These are phyloP conservation scores for Scaptodrosophila lebanonensis DNA, from an alignment of 1,140 invertebrate species.

Conservation along the genomic window DNA sequence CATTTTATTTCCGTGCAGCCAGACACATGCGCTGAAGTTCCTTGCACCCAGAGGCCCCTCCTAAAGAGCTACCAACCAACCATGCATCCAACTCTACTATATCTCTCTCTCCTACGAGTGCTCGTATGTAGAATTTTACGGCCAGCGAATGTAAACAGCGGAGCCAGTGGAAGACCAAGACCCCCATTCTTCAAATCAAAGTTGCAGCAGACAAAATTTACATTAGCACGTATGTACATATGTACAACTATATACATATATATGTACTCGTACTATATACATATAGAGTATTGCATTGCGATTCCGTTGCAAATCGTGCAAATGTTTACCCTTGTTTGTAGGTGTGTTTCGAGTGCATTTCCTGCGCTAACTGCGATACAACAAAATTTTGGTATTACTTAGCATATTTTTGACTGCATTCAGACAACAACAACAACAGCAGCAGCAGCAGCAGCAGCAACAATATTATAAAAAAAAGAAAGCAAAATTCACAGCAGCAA, in stretches of 20 bases:
- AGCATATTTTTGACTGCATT: conserved; percentile 59
- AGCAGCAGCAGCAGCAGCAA: conserved; percentile 14
- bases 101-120: too few relatives aligned
- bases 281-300: conserved; percentile 27
- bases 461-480: conserved; percentile 53
- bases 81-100: too few relatives aligned
- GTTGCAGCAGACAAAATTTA: too few relatives aligned
- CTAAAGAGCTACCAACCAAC: too few relatives aligned
- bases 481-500: conserved; percentile 40
- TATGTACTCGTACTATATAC: too few relatives aligned
- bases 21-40: too few relatives aligned
- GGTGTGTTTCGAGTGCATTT: conserved; percentile 42
- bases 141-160: too few relatives aligned
- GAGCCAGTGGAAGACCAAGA: too few relatives aligned
- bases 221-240: not conserved
- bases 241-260: not conserved
- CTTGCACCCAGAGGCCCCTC: too few relatives aligned
- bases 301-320: conserved; percentile 24
- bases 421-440: conserved; percentile 22
- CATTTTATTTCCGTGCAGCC: too few relatives aligned
- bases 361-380: conserved; percentile 48
- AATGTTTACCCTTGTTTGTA: conserved; percentile 15
- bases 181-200: too few relatives aligned
- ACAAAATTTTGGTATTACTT: conserved; percentile 24
- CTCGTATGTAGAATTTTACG: too few relatives aligned